Base-by-base conservation (phyloP, 2,888 invertebrate species). In the Zygothrica quintamaculata region DNA sequence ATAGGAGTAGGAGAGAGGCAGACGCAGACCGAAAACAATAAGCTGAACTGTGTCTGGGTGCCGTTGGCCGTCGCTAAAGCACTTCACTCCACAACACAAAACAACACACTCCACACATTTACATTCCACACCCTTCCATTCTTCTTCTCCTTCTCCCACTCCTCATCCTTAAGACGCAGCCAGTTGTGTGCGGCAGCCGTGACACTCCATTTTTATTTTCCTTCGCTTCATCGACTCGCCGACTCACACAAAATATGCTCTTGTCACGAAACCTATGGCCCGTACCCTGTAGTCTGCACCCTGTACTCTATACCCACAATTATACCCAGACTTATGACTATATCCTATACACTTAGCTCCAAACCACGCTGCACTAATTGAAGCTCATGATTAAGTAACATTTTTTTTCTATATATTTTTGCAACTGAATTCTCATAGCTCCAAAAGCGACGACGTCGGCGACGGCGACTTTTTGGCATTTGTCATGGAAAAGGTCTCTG, bases 181-280 rank as follows among this genome's bases (percentile, higher is more conserved):
- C 66, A 60, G 67, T 66, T 70, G 71, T 71, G 72, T 66, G 65
- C 77, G 68, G 58, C 67, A 66, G 77, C 80, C 85, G 77, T 85
- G 84, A 80, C 82, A 82, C 82, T 82, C 82, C 82, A 82, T 82
- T 82, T 78, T 82, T 85, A 82, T 85, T 82, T 82, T 82, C 44
- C 64, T 46, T 50, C 66, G 65, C 62, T 65, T 60, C 68, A 71
- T 68, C 55, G 71, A 52, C 60, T 18, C 36, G 15, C 11, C 29
- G 4, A n/a, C n/a, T 15, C 39, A 22, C 48, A 47, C 56, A 59
- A 48, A 67, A 74, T 65, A 52, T 65, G 72, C 72, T 59, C 69
- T 74, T 78, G 79, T 78, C 82, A 78, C 74, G 71, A 80, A 68
- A 77, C 61, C 74, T 66, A 68, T 75, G 67, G 60, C 61, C 56